phyloP scores from a whole-genome alignment of 2,888 invertebrate species.

The Muschampia plurimacula region DNA sequence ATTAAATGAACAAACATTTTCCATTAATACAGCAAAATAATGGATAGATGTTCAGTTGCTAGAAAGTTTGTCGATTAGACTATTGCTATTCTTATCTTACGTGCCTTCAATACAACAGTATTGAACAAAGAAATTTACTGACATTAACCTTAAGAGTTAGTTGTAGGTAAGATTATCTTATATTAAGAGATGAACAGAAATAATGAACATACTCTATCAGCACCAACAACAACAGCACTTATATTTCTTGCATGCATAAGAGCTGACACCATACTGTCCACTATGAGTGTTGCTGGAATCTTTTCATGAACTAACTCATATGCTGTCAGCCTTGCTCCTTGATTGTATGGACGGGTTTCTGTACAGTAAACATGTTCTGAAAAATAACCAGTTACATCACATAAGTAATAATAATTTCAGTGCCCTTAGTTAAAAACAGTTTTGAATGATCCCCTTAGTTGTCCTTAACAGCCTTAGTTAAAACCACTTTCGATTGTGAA shows the following conservation, averaged over 20 bases:
- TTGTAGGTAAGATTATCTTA: background rate
- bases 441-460: too few relatives aligned
- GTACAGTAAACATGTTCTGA: slow-evolving; percentile 96
- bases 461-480: background rate
- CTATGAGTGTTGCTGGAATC: slow-evolving; percentile 96
- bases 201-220: slow-evolving; percentile 90
- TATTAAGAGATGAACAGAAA: background rate
- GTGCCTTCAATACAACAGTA: too few relatives aligned
- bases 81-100: too few relatives aligned
- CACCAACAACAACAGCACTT: slow-evolving; percentile 98
- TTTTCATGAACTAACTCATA: slow-evolving; percentile 97
- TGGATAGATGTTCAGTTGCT: too few relatives aligned
- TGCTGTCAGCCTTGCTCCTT: slow-evolving; percentile 97
- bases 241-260: slow-evolving; percentile 94
- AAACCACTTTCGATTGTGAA: too few relatives aligned
- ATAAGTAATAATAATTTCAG: background rate
- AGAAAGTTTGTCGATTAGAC: too few relatives aligned
- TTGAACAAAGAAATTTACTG: too few relatives aligned
- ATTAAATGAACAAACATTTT: too few relatives aligned
- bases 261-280: slow-evolving; percentile 98
- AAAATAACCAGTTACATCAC: slow-evolving; percentile 47
- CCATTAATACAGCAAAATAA: too few relatives aligned
- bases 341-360: slow-evolving; percentile 99
- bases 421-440: too few relatives aligned
- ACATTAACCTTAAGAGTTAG: too few relatives aligned